Evolutionary conservation across 2,888 invertebrate genomes (phyloP).

Genomic region (Galerucella pusilla): DNA sequence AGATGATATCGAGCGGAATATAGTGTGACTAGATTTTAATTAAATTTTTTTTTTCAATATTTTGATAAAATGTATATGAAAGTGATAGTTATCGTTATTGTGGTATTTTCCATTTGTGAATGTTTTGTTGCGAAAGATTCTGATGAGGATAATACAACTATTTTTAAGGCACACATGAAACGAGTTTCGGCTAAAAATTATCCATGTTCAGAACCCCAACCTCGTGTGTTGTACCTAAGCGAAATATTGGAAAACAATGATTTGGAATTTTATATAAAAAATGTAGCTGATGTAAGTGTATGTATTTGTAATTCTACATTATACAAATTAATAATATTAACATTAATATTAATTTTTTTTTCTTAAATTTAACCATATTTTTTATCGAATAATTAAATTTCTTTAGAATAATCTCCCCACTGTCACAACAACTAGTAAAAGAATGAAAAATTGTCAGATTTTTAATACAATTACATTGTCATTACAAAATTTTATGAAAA

Average conservation of each 20-base stretch:
- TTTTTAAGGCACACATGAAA: not conserved
- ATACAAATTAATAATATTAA: too few relatives aligned
- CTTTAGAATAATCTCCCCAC: too few relatives aligned
- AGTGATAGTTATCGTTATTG: slow-evolving; percentile 3
- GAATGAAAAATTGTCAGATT: too few relatives aligned
- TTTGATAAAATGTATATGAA: not conserved
- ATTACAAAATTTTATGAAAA: too few relatives aligned
- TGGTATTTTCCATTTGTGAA: not conserved
- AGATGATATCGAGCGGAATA: not conserved
- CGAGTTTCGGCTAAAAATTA: slow-evolving; percentile 3
- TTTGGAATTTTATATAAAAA: not conserved
- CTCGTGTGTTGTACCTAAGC: slow-evolving; percentile 4
- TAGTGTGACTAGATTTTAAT: not conserved
- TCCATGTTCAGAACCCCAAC: slow-evolving; percentile 19
- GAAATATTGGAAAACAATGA: slow-evolving; percentile 8
- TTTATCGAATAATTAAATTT: too few relatives aligned
- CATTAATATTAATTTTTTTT: too few relatives aligned
- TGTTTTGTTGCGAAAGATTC: not conserved
- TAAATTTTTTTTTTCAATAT: not conserved
- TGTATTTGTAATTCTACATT: not conserved
- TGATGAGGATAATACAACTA: too few relatives aligned
- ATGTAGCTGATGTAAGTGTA: not conserved
- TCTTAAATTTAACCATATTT: too few relatives aligned
- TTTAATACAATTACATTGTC: too few relatives aligned
- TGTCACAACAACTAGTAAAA: too few relatives aligned